Evolutionary conservation across 2,797 vertebrate species (phyloP).

Genomic region (Nyctalus aviator): DNA sequence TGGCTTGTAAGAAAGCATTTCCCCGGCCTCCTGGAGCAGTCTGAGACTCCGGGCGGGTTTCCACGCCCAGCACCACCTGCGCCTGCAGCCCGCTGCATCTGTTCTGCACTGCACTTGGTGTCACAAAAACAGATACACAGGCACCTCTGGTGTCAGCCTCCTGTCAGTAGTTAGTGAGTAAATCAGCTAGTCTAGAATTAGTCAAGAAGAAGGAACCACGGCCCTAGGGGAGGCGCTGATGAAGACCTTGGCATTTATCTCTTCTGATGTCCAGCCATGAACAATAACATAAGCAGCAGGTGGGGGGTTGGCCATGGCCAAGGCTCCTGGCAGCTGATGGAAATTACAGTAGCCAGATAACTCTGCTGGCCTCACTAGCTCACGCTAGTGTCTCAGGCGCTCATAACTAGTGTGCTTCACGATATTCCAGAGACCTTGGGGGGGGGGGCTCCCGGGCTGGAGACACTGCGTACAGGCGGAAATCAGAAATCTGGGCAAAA

Average conservation of each 20-base stretch:
- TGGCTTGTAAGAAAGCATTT: conserved; percentile 28
- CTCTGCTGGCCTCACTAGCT: background rate
- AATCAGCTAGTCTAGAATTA: background rate
- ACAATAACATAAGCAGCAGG: background rate
- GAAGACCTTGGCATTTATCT: background rate
- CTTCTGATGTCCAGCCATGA: background rate
- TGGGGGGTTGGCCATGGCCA: background rate
- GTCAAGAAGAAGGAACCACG: background rate
- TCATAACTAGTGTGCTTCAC: too few species aligned
- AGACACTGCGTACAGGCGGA: background rate
- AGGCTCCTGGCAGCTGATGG: background rate
- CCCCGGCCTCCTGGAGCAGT: background rate
- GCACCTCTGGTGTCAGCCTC: background rate
- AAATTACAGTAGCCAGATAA: background rate
- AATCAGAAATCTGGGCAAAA: background rate
- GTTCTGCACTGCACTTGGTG: background rate
- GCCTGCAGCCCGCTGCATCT: background rate
- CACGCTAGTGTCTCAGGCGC: background rate
- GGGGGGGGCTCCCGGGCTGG: background rate
- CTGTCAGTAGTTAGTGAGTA: background rate
- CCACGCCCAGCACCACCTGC: background rate
- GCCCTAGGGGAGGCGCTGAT: background rate
- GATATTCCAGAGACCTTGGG: background rate
- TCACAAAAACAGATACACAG: background rate
- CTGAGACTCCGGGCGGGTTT: background rate